phyloP scores from a whole-genome alignment of 1,140 invertebrate species.

The Latrodectus geometricus region DNA sequence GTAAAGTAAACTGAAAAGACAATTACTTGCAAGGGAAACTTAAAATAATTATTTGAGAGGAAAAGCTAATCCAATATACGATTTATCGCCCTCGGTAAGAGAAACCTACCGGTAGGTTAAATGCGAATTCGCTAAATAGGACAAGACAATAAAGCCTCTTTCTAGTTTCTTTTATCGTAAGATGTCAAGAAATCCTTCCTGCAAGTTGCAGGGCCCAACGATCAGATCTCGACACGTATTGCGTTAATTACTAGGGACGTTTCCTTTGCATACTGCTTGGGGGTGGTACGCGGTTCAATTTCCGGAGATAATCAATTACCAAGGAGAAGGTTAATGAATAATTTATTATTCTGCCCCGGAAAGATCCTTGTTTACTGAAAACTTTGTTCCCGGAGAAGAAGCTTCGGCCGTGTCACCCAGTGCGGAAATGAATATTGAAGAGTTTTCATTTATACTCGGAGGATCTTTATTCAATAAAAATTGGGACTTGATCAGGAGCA shows the following conservation, averaged over 20 bases:
- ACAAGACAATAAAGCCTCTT: constrained; percentile 37
- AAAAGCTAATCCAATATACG: constrained; percentile 9
- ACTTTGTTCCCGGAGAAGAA: constrained; percentile 43
- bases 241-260: constrained; percentile 45
- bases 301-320: constrained; percentile 56
- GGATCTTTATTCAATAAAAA: constrained; percentile 43
- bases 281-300: constrained; percentile 29
- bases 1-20: not conserved
- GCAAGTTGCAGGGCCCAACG: constrained; percentile 25
- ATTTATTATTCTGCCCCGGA: constrained; percentile 54
- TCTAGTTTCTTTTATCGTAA: constrained; percentile 28
- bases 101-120: constrained; percentile 28
- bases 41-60: not conserved
- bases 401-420: constrained; percentile 39
- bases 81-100: constrained; percentile 17
- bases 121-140: constrained; percentile 22
- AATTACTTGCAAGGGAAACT: not conserved
- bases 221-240: constrained; percentile 49
- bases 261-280: constrained; percentile 45
- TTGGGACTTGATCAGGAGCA: not conserved
- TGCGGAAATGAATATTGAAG: constrained; percentile 50
- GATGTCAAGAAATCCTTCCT: constrained; percentile 48
- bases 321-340: constrained; percentile 51
- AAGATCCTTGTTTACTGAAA: constrained; percentile 56
- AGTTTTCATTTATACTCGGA: constrained; percentile 43